A percentile compares a stretch with the other conserved stretches of the same genome.
Conservation (phyloP, 2,888 invertebrate genomes). For the Parelbella ahira region DNA sequence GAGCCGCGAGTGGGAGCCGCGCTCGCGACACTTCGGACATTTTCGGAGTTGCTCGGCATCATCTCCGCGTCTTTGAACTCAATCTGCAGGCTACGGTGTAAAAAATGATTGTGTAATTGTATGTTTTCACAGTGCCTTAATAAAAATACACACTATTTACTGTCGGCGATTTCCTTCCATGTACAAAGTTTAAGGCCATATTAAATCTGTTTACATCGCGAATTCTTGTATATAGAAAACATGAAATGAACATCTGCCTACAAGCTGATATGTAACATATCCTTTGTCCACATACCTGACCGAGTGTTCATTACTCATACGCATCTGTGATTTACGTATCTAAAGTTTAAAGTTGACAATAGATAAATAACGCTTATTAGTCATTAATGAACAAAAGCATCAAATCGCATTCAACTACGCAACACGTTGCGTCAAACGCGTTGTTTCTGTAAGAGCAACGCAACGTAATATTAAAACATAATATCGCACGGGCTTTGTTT, state of each 20-base stretch:
- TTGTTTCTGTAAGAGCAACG: slow-evolving; percentile 13
- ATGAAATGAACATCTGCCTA: too few relatives aligned
- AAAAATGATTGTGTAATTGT: neutral
- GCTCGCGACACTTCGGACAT: slow-evolving; percentile 16
- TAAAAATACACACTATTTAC: too few relatives aligned
- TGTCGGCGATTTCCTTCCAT: too few relatives aligned
- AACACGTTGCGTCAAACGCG: slow-evolving; percentile 1
- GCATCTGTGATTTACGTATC: too few relatives aligned
- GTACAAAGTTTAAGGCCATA: too few relatives aligned
- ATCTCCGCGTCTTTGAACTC: slow-evolving; percentile 12
- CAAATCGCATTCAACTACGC: slow-evolving; percentile 6
- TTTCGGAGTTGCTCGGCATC: slow-evolving; percentile 5
- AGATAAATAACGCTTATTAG: slow-evolving; percentile 5
- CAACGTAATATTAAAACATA: slow-evolving; percentile 4
- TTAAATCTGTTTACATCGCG: too few relatives aligned
- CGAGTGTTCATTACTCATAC: too few relatives aligned
- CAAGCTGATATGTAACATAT: too few relatives aligned
- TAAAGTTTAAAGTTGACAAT: too few relatives aligned
- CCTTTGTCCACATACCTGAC: too few relatives aligned
- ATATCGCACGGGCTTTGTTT: slow-evolving; percentile 3
- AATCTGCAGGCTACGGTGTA: neutral
- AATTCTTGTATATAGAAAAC: too few relatives aligned
- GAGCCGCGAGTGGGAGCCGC: slow-evolving; percentile 26
- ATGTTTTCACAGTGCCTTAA: neutral
- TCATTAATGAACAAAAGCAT: slow-evolving; percentile 10